Evolutionary conservation across 35 echinoderm and acorn worm species (phyloP).

Genomic region (Ophiothrix spiculata): DNA sequence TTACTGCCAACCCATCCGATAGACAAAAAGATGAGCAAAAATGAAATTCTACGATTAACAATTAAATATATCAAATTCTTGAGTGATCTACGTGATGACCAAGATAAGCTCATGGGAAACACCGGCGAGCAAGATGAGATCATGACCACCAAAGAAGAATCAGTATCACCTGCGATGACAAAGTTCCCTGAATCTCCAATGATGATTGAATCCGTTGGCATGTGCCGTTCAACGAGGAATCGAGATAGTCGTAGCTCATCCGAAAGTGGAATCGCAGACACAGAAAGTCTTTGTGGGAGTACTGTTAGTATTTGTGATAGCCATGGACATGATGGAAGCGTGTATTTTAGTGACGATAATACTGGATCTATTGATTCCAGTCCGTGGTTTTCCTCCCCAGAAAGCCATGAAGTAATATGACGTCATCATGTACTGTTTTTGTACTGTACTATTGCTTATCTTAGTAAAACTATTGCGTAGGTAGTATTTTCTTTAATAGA

Average conservation of each 20-base stretch:
- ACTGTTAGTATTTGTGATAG: conserved; percentile 35
- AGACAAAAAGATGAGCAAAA: conserved; percentile 96
- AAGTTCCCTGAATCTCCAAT: not conserved
- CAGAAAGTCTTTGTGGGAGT: conserved; percentile 60
- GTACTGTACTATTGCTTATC: not conserved
- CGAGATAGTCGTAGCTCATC: conserved; percentile 63
- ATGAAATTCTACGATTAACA: conserved; percentile 88
- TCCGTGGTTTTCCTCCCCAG: conserved; percentile 74
- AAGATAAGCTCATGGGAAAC: conserved; percentile 25
- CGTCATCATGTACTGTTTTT: not conserved
- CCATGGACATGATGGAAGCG: conserved; percentile 15
- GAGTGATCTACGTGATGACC: conserved; percentile 74
- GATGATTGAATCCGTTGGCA: not conserved
- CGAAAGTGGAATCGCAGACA: conserved; percentile 81
- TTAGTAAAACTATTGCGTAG: not conserved
- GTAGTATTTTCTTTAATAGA: too few species aligned
- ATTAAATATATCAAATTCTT: conserved; percentile 96
- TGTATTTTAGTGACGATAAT: conserved; percentile 54
- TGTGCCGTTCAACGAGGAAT: conserved; percentile 37
- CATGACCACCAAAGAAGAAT: not conserved
- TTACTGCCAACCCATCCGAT: conserved; percentile 86
- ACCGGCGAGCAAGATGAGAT: conserved; percentile 24
- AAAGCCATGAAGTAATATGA: conserved; percentile 43
- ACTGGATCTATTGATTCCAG: conserved; percentile 18
- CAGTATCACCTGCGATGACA: conserved; percentile 3